phyloP scores from a whole-genome alignment of 2,797 vertebrate genomes.

The Bovichtus diacanthus region DNA sequence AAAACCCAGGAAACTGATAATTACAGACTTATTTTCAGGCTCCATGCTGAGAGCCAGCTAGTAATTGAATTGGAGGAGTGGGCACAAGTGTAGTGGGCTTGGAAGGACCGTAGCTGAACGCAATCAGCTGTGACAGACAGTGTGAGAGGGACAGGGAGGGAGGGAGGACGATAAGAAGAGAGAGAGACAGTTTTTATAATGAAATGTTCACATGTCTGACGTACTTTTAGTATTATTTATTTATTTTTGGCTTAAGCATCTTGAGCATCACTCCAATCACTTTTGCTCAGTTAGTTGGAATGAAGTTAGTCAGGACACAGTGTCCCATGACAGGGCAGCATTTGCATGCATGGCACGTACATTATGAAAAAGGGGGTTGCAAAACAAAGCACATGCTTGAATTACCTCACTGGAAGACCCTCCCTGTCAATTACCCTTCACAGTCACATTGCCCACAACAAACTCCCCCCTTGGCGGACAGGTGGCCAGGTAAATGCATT shows the following conservation, averaged over 20 bases:
- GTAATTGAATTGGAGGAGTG: slow-evolving; percentile 73
- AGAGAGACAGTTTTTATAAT: slow-evolving; percentile 46
- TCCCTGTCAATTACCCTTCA: slow-evolving; percentile 73
- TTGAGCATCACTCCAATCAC: slow-evolving; percentile 67
- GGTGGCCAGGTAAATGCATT: slow-evolving; percentile 66
- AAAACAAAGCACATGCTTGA: slow-evolving; percentile 61
- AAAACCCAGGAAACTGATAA: slow-evolving; percentile 70
- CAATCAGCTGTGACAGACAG: slow-evolving; percentile 67
- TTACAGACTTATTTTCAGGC: slow-evolving; percentile 67
- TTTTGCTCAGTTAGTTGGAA: slow-evolving; percentile 57
- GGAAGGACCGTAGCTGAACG: slow-evolving; percentile 45
- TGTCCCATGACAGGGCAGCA: slow-evolving; percentile 51
- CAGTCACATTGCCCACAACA: slow-evolving; percentile 67
- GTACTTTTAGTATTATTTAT: background rate
- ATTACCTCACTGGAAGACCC: slow-evolving; percentile 51
- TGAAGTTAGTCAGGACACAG: slow-evolving; percentile 60
- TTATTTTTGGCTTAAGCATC: slow-evolving; percentile 44
- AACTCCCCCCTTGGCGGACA: slow-evolving; percentile 49
- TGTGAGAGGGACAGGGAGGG: slow-evolving; percentile 26
- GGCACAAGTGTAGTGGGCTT: slow-evolving; percentile 57
- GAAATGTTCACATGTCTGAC: slow-evolving; percentile 49
- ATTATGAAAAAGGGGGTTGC: slow-evolving; percentile 32
- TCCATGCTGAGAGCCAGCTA: slow-evolving; percentile 56
- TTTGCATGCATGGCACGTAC: slow-evolving; percentile 62
- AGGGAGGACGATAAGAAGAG: background rate